Evolutionary conservation across 2,797 vertebrate genomes (phyloP), one percentile per base, ranked within the genome.

Genomic region (Mormyrus hasselquistii): DNA sequence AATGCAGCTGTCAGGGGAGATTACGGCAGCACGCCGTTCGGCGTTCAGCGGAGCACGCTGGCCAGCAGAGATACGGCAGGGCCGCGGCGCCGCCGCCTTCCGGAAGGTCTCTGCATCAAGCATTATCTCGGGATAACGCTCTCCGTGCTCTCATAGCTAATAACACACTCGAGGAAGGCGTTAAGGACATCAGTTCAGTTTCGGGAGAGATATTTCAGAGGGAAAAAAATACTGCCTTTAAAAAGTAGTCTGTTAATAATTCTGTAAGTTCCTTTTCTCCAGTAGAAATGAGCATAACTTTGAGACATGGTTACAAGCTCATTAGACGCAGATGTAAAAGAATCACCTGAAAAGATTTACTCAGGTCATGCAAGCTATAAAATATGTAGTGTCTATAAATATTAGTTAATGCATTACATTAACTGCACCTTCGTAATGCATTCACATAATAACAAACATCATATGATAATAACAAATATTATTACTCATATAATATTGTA

Each of bases 1-100:
- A 90, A 88, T 47, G 87, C 76, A 69, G 65, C 79, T 90, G 89
- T 88, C 89, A 88, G 73, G 7, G 69, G 87, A 89, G 55, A 89
- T 82, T 76, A 83, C 5, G 9, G 41, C 22, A 5, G 34, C 41
- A 19, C 2, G 41, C 34, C 16, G 50, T 22, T 84, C 10, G 9
- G 16, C 65, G 79, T 10, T 6, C 88, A 25, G 76, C 38, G 19
- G 34, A 76, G 52, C 38, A 14, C 34, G 38, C 7, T n/a, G 53
- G 76, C 50, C 76, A 57, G 76, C 88, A 47, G 76, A 47, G 52
- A 88, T 88, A 88, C 76, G 50, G 85, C 34, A 7, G 50, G 29
- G 50, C 38, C 52, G 14, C 16, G 8, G 16, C 52, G 0, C 9
- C 4, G 1, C 52, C n/a, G 25, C 25, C 85, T 87, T 41, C 25